A percentile compares a stretch with the other conserved stretches of the same genome.
Conservation (phyloP, 92 coral and sea anemone genomes). For the Parazoanthus swiftii region DNA sequence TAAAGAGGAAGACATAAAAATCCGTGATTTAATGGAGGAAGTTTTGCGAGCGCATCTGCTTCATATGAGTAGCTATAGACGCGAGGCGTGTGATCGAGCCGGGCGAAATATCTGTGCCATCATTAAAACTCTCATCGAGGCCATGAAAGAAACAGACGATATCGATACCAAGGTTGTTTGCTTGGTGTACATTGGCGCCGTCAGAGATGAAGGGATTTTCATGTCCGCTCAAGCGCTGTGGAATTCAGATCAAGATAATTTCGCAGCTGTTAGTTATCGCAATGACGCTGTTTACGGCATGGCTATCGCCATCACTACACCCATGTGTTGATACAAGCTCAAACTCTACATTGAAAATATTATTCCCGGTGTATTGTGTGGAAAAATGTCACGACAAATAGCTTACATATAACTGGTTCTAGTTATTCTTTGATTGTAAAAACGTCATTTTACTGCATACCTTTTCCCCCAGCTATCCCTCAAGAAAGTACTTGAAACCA, state of each 20-base stretch:
- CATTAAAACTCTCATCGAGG: slow-evolving; percentile 67
- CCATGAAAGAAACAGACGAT: slow-evolving; percentile 73
- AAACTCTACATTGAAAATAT: not conserved
- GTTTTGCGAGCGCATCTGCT: slow-evolving; percentile 76
- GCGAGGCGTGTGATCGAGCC: slow-evolving; percentile 80
- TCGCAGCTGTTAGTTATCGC: slow-evolving; percentile 80
- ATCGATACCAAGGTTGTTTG: slow-evolving; percentile 69
- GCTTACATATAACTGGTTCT: too few relatives aligned
- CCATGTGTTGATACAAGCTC: slow-evolving; percentile 27
- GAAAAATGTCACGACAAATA: too few relatives aligned
- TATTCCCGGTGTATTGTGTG: not conserved
- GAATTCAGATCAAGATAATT: slow-evolving; percentile 80
- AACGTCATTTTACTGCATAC: not conserved
- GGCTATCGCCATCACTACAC: slow-evolving; percentile 62
- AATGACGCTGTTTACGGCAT: slow-evolving; percentile 78
- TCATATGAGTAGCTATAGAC: slow-evolving; percentile 65
- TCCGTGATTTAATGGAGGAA: slow-evolving; percentile 69
- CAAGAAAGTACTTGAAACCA: not conserved
- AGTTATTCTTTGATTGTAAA: not conserved
- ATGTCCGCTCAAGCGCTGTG: slow-evolving; percentile 79
- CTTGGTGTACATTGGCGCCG: slow-evolving; percentile 72
- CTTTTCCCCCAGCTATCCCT: not conserved
- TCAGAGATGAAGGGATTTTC: slow-evolving; percentile 75
- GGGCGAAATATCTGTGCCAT: slow-evolving; percentile 73
- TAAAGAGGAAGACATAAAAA: slow-evolving; percentile 81